These are phyloP conservation scores for Sebastes taczanowskii DNA, from an alignment of 2,797 vertebrate species.

Conservation along the genomic window DNA sequence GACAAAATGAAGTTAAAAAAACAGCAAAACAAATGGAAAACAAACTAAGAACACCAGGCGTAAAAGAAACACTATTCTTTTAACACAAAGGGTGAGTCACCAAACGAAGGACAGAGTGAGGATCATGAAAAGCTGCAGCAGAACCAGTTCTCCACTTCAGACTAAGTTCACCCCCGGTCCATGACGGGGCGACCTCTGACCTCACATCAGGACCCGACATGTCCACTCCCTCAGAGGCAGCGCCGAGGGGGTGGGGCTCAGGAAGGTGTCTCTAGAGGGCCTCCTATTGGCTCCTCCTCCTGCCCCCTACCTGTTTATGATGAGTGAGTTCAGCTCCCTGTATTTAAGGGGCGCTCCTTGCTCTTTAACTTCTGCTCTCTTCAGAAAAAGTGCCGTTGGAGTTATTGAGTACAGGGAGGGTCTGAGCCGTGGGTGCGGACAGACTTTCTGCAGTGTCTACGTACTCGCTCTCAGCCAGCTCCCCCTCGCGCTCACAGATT, in stretches of 20 bases:
- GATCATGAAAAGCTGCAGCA: slow-evolving; percentile 58
- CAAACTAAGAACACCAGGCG: slow-evolving; percentile 55
- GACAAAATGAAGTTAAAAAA: slow-evolving; percentile 28
- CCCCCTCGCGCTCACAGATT: slow-evolving; percentile 95
- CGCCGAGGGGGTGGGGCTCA: slow-evolving; percentile 16
- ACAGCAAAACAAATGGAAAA: slow-evolving; percentile 52
- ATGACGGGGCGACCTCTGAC: slow-evolving; percentile 40
- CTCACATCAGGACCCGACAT: slow-evolving; percentile 31
- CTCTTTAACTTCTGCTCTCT: slow-evolving; percentile 80
- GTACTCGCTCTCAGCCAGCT: slow-evolving; percentile 77
- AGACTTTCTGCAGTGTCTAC: slow-evolving; percentile 52
- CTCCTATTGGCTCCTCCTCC: slow-evolving; percentile 32
- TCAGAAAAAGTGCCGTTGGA: slow-evolving; percentile 80
- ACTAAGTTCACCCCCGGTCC: slow-evolving; percentile 31
- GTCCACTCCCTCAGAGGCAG: slow-evolving; percentile 39
- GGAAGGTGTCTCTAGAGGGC: slow-evolving; percentile 36
- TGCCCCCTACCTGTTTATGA: slow-evolving; percentile 25
- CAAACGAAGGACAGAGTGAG: slow-evolving; percentile 49
- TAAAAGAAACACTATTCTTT: slow-evolving; percentile 55
- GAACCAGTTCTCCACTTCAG: slow-evolving; percentile 62
- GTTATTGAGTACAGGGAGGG: slow-evolving; percentile 65
- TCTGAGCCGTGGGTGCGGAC: slow-evolving; percentile 16
- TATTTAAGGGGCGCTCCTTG: slow-evolving; percentile 15
- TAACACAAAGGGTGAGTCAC: slow-evolving; percentile 51
- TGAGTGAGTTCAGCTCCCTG: slow-evolving; percentile 46